phyloP scores from a whole-genome alignment of 2,797 vertebrate species.

The Pangasius macronema region DNA sequence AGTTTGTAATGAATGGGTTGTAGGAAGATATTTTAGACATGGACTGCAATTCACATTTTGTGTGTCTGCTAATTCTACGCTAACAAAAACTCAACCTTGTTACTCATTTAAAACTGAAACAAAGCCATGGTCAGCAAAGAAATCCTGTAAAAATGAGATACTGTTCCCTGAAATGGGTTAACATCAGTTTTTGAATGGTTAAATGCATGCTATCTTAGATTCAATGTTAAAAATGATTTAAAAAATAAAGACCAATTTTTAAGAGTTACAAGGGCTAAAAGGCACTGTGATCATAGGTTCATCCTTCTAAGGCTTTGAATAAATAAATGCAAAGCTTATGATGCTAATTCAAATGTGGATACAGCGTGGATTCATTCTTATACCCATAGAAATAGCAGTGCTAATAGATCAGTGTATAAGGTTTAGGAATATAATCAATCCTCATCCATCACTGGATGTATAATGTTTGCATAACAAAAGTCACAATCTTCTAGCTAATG shows the following conservation, averaged over 20 bases:
- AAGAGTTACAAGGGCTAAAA: not conserved
- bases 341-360: not conserved
- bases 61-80: not conserved
- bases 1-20: not conserved
- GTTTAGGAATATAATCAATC: constrained; percentile 16
- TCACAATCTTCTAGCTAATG: constrained; percentile 24
- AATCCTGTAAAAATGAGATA: not conserved
- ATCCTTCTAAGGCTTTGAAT: not conserved
- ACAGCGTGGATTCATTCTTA: constrained; percentile 19
- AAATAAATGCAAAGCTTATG: not conserved
- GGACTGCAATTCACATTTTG: not conserved
- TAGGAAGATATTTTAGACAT: not conserved
- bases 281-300: not conserved
- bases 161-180: not conserved
- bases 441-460: constrained; percentile 3
- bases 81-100: not conserved
- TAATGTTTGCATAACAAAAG: constrained; percentile 28
- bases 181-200: not conserved
- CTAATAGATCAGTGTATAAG: constrained; percentile 15
- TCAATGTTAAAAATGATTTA: not conserved
- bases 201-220: not conserved
- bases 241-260: not conserved
- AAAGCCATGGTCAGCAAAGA: not conserved
- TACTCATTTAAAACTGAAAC: not conserved
- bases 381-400: not conserved